Base-by-base conservation (phyloP, 2,888 invertebrate genomes). In the Anoncus sp. region DNA sequence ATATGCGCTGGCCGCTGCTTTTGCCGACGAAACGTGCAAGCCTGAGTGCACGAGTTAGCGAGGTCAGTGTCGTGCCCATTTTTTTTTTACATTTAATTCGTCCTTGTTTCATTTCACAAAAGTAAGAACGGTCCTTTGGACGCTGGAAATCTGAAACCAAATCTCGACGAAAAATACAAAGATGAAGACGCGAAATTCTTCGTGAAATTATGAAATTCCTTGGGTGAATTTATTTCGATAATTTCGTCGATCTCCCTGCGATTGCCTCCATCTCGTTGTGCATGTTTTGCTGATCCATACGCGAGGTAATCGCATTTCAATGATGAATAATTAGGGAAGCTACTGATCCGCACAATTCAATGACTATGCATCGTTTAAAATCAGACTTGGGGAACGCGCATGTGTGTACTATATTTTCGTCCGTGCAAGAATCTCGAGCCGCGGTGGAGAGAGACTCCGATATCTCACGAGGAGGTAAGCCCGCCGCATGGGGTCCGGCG, bases 1-100 rank as follows among this genome's bases (percentile, higher is more conserved):
- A 55, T 49, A 45, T 43, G 59, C 47, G n/a, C n/a, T n/a, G 31
- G 59, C 35, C 43, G 38, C 31, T 51, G 20, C 14, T 66, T 27
- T 31, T 47, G 22, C 35, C 14, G 27, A 65, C 43, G 31, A 74
- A 74, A 70, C 73, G 74, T 77, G 73, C 63, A 49, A 57, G 43
- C 67, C 86, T 85, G 87, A 82, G 86, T 86, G 87, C 89, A 88
- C 85, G 85, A 89, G 89, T 86, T 85, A 84, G 87, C 85, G 89
- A 90, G 89, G 90, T 88, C 89, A 90, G 88, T 86, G 84, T 82
- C 77, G 79, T 79, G 76, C 77, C 53, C 76, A 70, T 75, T 80
- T 65, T 75, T 20, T 43, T 31, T 53, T 45, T 31, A 43, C 66
- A 12, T 47, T 16, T 27, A 38, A 24, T n/a, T 35, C 14, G 7